Evolutionary conservation across 2,113 vertebrate species (phyloP), one percentile per base, ranked within the genome.

Genomic region (Oreotragus oreotragus): DNA sequence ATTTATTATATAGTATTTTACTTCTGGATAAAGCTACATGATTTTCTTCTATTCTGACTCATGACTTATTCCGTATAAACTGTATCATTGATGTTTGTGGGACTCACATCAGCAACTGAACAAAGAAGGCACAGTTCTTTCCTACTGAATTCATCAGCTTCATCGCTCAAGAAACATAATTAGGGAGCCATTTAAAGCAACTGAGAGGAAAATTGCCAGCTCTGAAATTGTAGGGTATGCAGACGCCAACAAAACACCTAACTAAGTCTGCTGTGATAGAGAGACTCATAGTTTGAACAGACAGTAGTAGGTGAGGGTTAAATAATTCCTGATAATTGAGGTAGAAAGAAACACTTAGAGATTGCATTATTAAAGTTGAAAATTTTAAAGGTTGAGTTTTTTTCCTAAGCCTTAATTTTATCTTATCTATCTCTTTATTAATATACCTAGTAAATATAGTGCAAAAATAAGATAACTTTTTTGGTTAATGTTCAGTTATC

Each of bases 231-330:
- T 88, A 96, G 84, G 57, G 3, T 53, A 88, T 81, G 49, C 30
- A 96, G 84, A 90, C 0, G 12, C 84, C 89, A 96, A 90, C 57
- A 90, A 81, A 97, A 93, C 81, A 66, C 66, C 84, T 95, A 97
- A 80, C 83, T 95, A 97, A 77, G 17, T 89, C 79, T 92, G 9
- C 70, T 87, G 53, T 89, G 84, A 66, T 73, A 79, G 55, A 97
- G 73, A 91, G 66, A 84, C 55, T 97, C 43, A n/a, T 30, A 21
- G 25, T 96, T 77, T 96, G 93, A 96, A 92, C n/a, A 89, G 77
- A 94, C 30, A 60, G 13, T 81, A 79, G 58, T 39, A 90, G 57
- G 55, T 70, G 23, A 94, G 36, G 39, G 55, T 93, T 91, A 77
- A 66, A 47, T 66, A 91, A 86, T 84, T 97, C 14, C 87, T 96